Percentiles rank a stretch among this genome's conserved stretches.
Conservation (phyloP, 1,140 invertebrate species). For the Rhizoglyphus robini region DNA sequence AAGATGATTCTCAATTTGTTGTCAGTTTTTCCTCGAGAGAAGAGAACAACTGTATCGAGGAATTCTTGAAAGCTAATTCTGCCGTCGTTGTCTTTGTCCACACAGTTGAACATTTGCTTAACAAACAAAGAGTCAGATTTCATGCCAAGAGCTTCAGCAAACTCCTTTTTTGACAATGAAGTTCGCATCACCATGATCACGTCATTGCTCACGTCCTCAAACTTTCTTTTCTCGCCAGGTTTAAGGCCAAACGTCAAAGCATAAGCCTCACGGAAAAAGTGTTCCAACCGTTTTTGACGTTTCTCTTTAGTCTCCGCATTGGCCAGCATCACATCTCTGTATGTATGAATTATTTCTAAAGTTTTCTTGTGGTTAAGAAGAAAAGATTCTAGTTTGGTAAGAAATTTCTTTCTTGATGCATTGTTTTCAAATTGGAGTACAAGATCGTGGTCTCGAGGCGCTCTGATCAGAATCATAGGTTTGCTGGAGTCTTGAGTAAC, state of each 20-base stretch:
- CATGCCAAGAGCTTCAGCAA: constrained; percentile 93
- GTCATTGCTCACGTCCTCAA: constrained; percentile 62
- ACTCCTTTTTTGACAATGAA: constrained; percentile 82
- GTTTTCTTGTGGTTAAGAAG: constrained; percentile 65
- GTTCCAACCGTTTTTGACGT: constrained; percentile 79
- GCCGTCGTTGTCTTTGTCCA: constrained; percentile 89
- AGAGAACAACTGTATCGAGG: constrained; percentile 78
- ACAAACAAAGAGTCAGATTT: constrained; percentile 91
- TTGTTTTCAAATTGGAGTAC: constrained; percentile 82
- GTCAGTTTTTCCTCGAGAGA: constrained; percentile 59
- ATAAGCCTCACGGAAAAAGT: constrained; percentile 97
- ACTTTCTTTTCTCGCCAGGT: constrained; percentile 42
- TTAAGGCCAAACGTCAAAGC: constrained; percentile 47
- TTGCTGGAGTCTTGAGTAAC: constrained; percentile 51
- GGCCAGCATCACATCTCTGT: constrained; percentile 70
- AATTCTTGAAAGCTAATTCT: constrained; percentile 97
- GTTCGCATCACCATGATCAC: constrained; percentile 83
- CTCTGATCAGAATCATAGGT: constrained; percentile 66
- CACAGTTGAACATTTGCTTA: constrained; percentile 97
- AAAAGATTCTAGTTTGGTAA: constrained; percentile 75
- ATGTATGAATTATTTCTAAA: constrained; percentile 48
- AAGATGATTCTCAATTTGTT: constrained; percentile 94
- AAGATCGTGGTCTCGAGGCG: constrained; percentile 85
- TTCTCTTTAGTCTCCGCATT: constrained; percentile 91
- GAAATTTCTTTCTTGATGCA: constrained; percentile 65